phyloP scores from a whole-genome alignment of 2,888 invertebrate genomes.

The Scaptomyza polygonia region DNA sequence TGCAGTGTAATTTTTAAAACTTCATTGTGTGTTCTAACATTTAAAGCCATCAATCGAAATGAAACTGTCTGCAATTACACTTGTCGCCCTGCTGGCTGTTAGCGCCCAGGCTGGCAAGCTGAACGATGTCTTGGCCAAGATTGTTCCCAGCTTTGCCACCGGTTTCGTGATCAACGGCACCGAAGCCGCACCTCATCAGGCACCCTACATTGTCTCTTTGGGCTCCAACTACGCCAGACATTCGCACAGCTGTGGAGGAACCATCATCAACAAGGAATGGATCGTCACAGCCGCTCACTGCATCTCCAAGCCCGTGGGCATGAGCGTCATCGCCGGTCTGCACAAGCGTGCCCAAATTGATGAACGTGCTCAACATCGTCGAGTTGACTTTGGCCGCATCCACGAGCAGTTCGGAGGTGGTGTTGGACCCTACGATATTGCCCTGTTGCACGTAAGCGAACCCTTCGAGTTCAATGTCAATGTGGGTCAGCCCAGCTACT shows the following conservation, averaged over 20 bases:
- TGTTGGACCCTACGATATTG: slow-evolving; percentile 86
- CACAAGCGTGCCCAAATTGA: slow-evolving; percentile 74
- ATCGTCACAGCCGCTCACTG: slow-evolving; percentile 84
- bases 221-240: slow-evolving; percentile 56
- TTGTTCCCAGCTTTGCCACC: slow-evolving; percentile 74
- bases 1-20: not conserved
- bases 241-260: slow-evolving; percentile 85
- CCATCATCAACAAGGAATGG: slow-evolving; percentile 82
- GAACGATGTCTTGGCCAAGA: slow-evolving; percentile 55
- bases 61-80: slow-evolving; percentile 69
- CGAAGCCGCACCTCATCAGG: slow-evolving; percentile 82
- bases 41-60: slow-evolving; percentile 40
- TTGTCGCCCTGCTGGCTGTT: slow-evolving; percentile 65
- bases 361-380: slow-evolving; percentile 71
- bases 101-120: slow-evolving; percentile 67
- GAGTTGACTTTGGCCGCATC: slow-evolving; percentile 73
- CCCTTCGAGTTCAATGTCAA: slow-evolving; percentile 76
- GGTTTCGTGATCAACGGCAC: slow-evolving; percentile 81
- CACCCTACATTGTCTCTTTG: slow-evolving; percentile 85
- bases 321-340: slow-evolving; percentile 83
- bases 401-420: slow-evolving; percentile 82
- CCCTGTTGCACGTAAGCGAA: slow-evolving; percentile 83
- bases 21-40: not conserved
- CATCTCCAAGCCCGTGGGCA: slow-evolving; percentile 70
- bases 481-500: slow-evolving; percentile 79